These are phyloP conservation scores for Eristalinus aeneus DNA, from an alignment of 2,888 invertebrate species.

Conservation along the genomic window DNA sequence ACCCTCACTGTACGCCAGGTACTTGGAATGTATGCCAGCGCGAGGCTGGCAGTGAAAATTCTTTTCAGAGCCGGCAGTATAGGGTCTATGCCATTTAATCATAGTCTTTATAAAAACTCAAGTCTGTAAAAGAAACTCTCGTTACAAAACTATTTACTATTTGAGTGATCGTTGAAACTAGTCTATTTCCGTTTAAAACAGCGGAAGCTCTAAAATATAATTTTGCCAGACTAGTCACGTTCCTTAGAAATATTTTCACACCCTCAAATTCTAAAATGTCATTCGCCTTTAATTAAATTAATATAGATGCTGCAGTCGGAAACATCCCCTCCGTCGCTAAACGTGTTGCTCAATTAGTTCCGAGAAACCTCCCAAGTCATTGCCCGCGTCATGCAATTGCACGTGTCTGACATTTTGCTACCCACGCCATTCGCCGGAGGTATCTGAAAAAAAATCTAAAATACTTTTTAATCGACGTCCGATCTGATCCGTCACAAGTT, in stretches of 20 bases:
- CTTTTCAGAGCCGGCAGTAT: too few relatives aligned
- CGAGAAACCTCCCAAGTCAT: slow-evolving; percentile 2
- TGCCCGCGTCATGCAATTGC: not conserved
- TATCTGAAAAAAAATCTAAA: not conserved
- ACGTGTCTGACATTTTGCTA: slow-evolving; percentile 14
- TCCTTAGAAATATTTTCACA: not conserved
- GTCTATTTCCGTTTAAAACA: too few relatives aligned
- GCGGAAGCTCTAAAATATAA: too few relatives aligned
- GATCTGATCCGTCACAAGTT: not conserved
- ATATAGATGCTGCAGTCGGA: not conserved
- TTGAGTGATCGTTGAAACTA: too few relatives aligned
- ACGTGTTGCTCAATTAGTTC: not conserved
- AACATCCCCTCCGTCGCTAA: not conserved
- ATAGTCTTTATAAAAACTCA: too few relatives aligned
- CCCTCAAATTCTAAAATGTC: not conserved
- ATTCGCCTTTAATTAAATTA: not conserved
- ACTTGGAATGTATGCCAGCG: too few relatives aligned
- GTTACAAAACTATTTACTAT: too few relatives aligned
- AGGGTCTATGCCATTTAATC: too few relatives aligned
- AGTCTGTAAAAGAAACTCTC: too few relatives aligned
- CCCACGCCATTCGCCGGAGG: not conserved
- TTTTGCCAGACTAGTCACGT: not conserved
- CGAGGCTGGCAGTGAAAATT: too few relatives aligned
- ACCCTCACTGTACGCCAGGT: too few relatives aligned
- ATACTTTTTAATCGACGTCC: not conserved